Conservation (phyloP, 2,797 vertebrate genomes). For the Syndactyla subalaris region DNA sequence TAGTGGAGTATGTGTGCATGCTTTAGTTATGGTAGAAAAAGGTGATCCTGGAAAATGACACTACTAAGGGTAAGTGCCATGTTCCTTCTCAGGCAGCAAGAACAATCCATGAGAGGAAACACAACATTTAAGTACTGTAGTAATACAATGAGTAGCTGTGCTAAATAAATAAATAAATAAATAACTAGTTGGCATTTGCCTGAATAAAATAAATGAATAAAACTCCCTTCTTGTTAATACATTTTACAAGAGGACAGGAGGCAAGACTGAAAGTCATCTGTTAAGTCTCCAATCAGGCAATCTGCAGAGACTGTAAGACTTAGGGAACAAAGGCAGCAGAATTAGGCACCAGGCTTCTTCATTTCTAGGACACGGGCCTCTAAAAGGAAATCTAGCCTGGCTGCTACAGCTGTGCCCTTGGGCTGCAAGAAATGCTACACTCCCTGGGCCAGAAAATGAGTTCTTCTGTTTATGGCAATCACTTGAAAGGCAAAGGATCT, state of each 20-base stretch:
- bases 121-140: not conserved
- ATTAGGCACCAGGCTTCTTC: not conserved
- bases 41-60: not conserved
- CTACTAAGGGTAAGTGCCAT: not conserved
- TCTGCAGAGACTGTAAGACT: not conserved
- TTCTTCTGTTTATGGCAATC: not conserved
- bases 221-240: not conserved
- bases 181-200: not conserved
- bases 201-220: not conserved
- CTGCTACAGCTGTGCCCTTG: not conserved
- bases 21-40: not conserved
- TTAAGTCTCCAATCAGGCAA: not conserved
- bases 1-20: not conserved
- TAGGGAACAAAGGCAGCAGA: not conserved
- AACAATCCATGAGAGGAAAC: not conserved
- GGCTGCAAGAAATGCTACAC: not conserved
- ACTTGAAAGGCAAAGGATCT: not conserved
- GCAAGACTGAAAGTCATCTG: not conserved
- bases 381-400: not conserved
- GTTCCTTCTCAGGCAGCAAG: not conserved
- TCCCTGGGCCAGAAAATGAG: not conserved
- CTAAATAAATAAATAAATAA: not conserved
- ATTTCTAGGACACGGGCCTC: not conserved
- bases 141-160: not conserved
- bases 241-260: not conserved